phyloP scores from a whole-genome alignment of 1,140 invertebrate species.

The Drosophila ercepeae region DNA sequence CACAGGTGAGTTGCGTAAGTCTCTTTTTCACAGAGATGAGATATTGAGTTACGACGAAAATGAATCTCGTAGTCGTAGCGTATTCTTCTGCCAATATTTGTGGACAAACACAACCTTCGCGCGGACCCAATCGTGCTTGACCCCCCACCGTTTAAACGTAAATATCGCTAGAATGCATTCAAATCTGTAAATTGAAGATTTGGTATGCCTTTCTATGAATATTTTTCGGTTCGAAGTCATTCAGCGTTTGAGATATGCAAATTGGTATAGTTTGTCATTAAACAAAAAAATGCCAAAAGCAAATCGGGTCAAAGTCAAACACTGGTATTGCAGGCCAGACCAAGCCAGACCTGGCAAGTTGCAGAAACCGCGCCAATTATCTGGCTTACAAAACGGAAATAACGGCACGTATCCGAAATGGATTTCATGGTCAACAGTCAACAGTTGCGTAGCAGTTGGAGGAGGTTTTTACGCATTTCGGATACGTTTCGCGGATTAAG shows the following conservation, averaged over 20 bases:
- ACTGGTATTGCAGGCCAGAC: conserved; percentile 46
- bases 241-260: neutral
- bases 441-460: conserved; percentile 27
- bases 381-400: conserved; percentile 78
- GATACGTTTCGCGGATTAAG: conserved; percentile 19
- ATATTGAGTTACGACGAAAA: neutral
- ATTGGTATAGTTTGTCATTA: conserved; percentile 25
- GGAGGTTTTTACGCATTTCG: too few species aligned
- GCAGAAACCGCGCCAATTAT: conserved; percentile 62
- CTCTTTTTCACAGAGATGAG: too few species aligned
- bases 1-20: neutral
- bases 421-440: conserved; percentile 76
- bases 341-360: too few species aligned
- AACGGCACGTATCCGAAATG: conserved; percentile 69
- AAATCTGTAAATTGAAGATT: conserved; percentile 3
- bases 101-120: conserved; percentile 1
- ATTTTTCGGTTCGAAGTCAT: neutral
- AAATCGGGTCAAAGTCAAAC: conserved; percentile 75
- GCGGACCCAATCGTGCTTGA: neutral
- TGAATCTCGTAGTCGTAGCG: neutral
- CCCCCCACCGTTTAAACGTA: neutral
- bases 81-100: conserved; percentile 1
- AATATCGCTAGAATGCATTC: neutral
- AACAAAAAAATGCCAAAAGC: conserved; percentile 35
- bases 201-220: neutral